Evolutionary conservation across 2,113 vertebrate species (phyloP), one percentile per base, ranked within the genome.

Genomic region (Vidua chalybeata): DNA sequence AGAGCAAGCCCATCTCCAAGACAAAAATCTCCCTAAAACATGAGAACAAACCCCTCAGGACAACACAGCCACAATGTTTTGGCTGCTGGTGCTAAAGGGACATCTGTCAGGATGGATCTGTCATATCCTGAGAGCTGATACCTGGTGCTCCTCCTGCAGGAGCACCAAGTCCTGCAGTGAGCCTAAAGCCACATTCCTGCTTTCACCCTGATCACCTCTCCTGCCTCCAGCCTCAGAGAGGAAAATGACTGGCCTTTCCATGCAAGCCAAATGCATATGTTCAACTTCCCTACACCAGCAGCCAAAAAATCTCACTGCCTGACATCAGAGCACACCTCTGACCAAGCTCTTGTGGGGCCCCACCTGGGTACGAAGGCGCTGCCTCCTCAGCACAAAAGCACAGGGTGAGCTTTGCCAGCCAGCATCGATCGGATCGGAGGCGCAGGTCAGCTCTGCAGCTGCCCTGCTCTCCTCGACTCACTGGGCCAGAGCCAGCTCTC

Each of bases 231-330:
- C 30, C 37, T 64, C 41, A 19, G 1, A 3, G 27, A 72, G 56
- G n/a, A 78, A 84, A 82, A 23, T 2, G 19, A 73, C 72, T 23
- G 23, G 31, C 43, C 24, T 35, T 59, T 27, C 54, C n/a, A 27
- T 2, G 59, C 6, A 21, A 92, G 63, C 35, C 39, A 61, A 51
- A 62, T 2, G 3, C 0, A 0, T n/a, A 17, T 0, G 3, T 30
- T 64, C 21, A 82, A 45, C 56, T 64, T n/a, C 24, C 30, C 52
- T 6, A 8, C 10, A 26, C 3, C 45, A 52, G 83, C 12, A 94
- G 62, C 45, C 78, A 79, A 48, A 59, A 78, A 67, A 33, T 18
- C 48, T 68, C 55, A 21, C 3, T 11, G 43, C 48, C 59, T 74
- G 75, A 49, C 6, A 2, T 48, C 35, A 87, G 56, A 92, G 69